Conservation (phyloP, 2,888 invertebrate genomes). For the Sthenelais limicola region DNA sequence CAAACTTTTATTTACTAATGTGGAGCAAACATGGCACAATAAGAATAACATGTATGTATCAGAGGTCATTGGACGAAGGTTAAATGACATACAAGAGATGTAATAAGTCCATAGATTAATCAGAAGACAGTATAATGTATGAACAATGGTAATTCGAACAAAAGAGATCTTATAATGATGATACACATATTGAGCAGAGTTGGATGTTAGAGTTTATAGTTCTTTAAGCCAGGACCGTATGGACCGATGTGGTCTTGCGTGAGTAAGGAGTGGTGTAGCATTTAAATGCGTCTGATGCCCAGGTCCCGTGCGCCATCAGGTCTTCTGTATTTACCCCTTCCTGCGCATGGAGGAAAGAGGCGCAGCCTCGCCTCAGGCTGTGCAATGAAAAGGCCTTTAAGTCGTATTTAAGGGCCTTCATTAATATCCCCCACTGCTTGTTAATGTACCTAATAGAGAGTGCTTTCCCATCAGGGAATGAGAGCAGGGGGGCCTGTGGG, state of each 20-base stretch:
- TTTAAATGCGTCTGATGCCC: neutral
- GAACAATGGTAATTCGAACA: too few relatives aligned
- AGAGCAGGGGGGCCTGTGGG: neutral
- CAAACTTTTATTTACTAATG: too few relatives aligned
- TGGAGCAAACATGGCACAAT: too few relatives aligned
- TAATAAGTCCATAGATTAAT: too few relatives aligned
- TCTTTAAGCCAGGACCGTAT: neutral
- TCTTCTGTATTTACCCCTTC: neutral
- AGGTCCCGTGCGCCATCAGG: neutral
- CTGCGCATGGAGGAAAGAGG: neutral
- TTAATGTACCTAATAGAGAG: neutral
- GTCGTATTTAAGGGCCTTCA: neutral
- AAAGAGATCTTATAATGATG: too few relatives aligned
- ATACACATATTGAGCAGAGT: too few relatives aligned
- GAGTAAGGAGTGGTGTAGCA: neutral
- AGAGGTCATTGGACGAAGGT: too few relatives aligned
- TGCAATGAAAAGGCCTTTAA: neutral
- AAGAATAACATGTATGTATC: too few relatives aligned
- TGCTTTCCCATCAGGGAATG: neutral
- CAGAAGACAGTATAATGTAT: too few relatives aligned
- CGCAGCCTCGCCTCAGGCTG: neutral
- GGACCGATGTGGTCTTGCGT: neutral
- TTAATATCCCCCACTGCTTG: neutral
- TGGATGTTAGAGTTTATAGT: too few relatives aligned
- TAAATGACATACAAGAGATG: too few relatives aligned